Conservation (phyloP, 35 echinoderm and acorn worm genomes). For the Stichopus chloronotus region DNA sequence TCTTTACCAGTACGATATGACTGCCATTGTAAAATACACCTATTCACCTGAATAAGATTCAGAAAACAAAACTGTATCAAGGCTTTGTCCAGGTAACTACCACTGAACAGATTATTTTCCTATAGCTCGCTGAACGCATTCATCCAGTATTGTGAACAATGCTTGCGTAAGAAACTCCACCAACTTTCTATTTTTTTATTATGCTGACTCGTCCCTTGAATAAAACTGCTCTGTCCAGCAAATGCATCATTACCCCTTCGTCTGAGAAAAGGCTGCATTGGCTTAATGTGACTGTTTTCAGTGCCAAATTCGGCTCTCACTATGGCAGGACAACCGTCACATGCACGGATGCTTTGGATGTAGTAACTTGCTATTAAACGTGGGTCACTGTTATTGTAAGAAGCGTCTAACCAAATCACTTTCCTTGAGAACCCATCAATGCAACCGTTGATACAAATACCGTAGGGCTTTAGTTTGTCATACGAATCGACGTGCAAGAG, state of each 20-base stretch:
- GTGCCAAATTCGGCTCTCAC: constrained; percentile 50
- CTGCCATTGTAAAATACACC: neutral
- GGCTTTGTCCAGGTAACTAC: constrained; percentile 53
- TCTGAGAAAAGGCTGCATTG: constrained; percentile 55
- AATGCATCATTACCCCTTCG: constrained; percentile 19
- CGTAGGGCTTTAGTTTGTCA: constrained; percentile 77
- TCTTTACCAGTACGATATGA: neutral
- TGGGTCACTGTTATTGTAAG: constrained; percentile 67
- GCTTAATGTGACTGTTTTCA: constrained; percentile 50
- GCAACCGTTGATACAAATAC: constrained; percentile 69
- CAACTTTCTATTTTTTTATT: constrained; percentile 46
- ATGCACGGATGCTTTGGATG: constrained; percentile 36
- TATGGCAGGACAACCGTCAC: constrained; percentile 12
- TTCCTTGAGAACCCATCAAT: constrained; percentile 71
- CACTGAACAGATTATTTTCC: constrained; percentile 43
- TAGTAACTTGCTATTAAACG: constrained; percentile 66
- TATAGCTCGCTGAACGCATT: constrained; percentile 46
- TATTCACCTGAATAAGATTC: constrained; percentile 45
- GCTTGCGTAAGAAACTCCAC: constrained; percentile 44
- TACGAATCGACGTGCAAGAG: constrained; percentile 74
- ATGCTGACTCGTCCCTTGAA: constrained; percentile 23
- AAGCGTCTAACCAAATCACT: constrained; percentile 70
- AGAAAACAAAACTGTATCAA: constrained; percentile 69
- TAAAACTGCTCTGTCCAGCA: neutral
- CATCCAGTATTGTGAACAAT: constrained; percentile 81